Evolutionary conservation across 2,888 invertebrate genomes (phyloP).

Genomic region (Sussaba pulchella): DNA sequence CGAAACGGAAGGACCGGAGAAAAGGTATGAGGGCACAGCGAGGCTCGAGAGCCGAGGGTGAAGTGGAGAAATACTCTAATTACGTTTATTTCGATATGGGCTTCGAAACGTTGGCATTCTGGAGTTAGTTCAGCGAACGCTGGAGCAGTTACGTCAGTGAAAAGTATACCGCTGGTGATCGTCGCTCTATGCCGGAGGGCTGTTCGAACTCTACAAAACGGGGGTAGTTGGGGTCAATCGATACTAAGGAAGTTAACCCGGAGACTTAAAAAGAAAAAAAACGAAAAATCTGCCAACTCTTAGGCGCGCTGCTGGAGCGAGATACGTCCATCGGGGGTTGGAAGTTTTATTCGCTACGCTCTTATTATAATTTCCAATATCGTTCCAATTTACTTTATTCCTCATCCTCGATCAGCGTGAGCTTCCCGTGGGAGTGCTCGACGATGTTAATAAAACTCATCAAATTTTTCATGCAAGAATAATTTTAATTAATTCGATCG

Average conservation of each 20-base stretch:
- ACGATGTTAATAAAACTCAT: background rate
- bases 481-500: background rate
- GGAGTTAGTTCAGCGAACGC: slow-evolving; percentile 58
- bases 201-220: slow-evolving; percentile 56
- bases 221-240: slow-evolving; percentile 66
- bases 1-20: slow-evolving; percentile 11
- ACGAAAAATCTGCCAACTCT: slow-evolving; percentile 61
- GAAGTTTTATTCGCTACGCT: slow-evolving; percentile 14
- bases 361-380: slow-evolving; percentile 41
- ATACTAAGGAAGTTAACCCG: slow-evolving; percentile 67
- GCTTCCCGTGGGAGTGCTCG: background rate
- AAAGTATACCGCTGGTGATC: slow-evolving; percentile 47
- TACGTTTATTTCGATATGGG: slow-evolving; percentile 58
- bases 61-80: slow-evolving; percentile 47
- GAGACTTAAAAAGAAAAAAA: slow-evolving; percentile 50
- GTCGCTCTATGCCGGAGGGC: slow-evolving; percentile 35
- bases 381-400: slow-evolving; percentile 2
- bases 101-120: slow-evolving; percentile 39
- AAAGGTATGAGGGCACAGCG: background rate
- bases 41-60: background rate
- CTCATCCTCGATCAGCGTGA: background rate
- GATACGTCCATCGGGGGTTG: slow-evolving; percentile 15
- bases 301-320: slow-evolving; percentile 48
- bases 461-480: background rate
- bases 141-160: slow-evolving; percentile 22